phyloP scores from a whole-genome alignment of 2,113 vertebrate species.

The Lophotis ruficrista region DNA sequence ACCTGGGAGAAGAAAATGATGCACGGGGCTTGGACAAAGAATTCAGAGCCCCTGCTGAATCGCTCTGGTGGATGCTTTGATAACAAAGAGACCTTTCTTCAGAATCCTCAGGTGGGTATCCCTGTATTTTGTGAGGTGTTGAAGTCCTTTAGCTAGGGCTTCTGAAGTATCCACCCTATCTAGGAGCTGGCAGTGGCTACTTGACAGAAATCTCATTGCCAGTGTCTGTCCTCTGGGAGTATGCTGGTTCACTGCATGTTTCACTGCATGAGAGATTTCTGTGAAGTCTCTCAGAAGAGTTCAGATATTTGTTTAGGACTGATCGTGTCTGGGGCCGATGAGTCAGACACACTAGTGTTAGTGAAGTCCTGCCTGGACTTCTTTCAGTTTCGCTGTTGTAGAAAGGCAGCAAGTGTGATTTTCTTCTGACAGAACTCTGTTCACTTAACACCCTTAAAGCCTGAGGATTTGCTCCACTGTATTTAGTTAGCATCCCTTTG shows the following conservation, averaged over 20 bases:
- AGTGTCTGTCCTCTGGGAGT: background rate
- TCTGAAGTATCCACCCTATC: background rate
- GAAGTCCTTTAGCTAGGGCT: background rate
- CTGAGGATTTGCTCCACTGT: background rate
- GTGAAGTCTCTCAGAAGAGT: background rate
- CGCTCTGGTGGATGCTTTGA: constrained; percentile 92
- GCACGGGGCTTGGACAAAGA: constrained; percentile 83
- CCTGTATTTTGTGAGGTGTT: background rate
- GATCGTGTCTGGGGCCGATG: background rate
- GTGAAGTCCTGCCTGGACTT: background rate
- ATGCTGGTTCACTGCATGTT: background rate
- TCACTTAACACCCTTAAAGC: background rate
- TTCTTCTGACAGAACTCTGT: background rate
- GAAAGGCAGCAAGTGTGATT: background rate
- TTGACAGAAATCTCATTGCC: background rate
- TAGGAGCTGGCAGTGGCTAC: background rate
- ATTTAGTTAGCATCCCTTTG: background rate
- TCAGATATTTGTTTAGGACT: background rate
- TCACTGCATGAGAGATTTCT: background rate
- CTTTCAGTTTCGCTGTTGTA: background rate
- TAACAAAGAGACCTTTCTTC: constrained; percentile 87
- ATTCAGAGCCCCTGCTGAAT: constrained; percentile 84
- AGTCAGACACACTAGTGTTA: background rate
- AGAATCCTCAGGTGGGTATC: constrained; percentile 92
- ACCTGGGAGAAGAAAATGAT: constrained; percentile 83